Percentiles rank a stretch among this genome's conserved stretches.
phyloP scores from a whole-genome alignment of 2,113 vertebrate species.

The Alouatta palliata region DNA sequence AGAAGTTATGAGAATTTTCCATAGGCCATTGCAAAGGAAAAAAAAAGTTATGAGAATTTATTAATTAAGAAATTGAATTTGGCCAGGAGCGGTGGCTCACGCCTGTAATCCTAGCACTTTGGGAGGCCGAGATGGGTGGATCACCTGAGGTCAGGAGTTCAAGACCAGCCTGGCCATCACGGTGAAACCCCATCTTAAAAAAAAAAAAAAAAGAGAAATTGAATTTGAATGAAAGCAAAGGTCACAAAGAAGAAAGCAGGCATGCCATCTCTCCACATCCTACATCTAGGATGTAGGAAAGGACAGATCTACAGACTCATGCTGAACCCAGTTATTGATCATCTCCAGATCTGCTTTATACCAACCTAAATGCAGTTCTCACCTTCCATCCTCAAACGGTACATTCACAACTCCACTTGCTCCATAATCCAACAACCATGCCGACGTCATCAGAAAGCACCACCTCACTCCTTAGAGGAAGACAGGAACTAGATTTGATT shows the following conservation, averaged over 20 bases:
- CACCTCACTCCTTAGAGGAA: conserved; percentile 5
- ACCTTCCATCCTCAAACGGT: background rate
- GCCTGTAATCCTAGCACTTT: no score
- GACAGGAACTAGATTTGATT: background rate
- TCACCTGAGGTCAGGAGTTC: no score
- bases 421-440: background rate
- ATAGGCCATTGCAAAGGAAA: background rate
- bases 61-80: background rate
- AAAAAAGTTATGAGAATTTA: background rate
- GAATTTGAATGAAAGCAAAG: background rate
- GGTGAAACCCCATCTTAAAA: no score
- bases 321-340: background rate
- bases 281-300: background rate
- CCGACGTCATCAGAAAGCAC: conserved; percentile 31
- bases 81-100: background rate
- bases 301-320: background rate
- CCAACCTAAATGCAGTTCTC: background rate
- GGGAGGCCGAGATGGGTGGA: no score
- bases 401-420: background rate
- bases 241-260: background rate
- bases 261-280: background rate
- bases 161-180: no score
- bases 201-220: background rate
- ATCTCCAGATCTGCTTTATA: background rate
- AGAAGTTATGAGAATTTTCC: background rate